Evolutionary conservation across 2,888 invertebrate genomes (phyloP).

Genomic region (Gymnocheta viridis): DNA sequence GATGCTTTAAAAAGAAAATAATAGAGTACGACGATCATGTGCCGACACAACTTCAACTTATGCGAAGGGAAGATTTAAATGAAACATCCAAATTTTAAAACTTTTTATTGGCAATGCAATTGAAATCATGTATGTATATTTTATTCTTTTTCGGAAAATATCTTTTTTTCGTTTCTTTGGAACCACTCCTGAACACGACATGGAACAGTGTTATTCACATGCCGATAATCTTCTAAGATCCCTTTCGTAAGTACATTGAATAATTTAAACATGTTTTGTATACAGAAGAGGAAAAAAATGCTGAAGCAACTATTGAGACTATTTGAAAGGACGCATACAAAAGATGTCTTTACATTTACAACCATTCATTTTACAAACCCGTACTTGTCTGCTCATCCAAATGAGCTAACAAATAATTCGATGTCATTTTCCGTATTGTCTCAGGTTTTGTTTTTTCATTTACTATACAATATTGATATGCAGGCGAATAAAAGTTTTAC

Average conservation of each 20-base stretch:
- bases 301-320: slow-evolving; percentile 15
- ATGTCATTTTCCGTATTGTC: slow-evolving; percentile 45
- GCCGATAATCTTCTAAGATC: background rate
- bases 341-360: slow-evolving; percentile 9
- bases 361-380: slow-evolving; percentile 23
- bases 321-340: background rate
- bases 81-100: too few relatives aligned
- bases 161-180: too few relatives aligned
- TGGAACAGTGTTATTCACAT: too few relatives aligned
- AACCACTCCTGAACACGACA: too few relatives aligned
- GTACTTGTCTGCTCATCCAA: slow-evolving; percentile 35
- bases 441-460: slow-evolving; percentile 5
- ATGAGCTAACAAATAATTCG: slow-evolving; percentile 33
- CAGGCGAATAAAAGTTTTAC: slow-evolving; percentile 54
- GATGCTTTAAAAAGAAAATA: too few relatives aligned
- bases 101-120: too few relatives aligned
- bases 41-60: too few relatives aligned
- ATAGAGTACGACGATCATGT: too few relatives aligned
- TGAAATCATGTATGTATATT: too few relatives aligned
- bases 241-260: background rate
- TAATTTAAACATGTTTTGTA: background rate
- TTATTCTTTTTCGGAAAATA: too few relatives aligned
- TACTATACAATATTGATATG: slow-evolving; percentile 48
- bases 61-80: too few relatives aligned
- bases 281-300: background rate